Base-by-base conservation (phyloP, 2,797 vertebrate genomes). In the Macroramphosus scolopax region DNA sequence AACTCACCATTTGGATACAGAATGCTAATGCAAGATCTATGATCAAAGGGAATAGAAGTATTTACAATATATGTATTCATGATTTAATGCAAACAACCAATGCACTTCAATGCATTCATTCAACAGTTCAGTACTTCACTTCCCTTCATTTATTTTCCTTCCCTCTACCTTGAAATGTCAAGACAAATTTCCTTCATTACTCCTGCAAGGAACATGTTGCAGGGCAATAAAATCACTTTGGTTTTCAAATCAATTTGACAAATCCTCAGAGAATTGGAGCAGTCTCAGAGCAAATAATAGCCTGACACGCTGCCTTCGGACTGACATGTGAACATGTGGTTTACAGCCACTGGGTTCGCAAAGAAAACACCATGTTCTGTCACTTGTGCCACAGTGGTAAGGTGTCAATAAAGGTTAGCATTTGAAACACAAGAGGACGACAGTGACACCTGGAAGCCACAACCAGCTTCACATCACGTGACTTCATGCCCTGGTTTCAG, bases 221-320 rank as follows among this genome's bases (percentile, higher is more conserved):
- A 32, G 37, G 63, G 75, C 68, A 73, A 31, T 39, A 77, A 72
- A 64, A 32, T 65, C 63, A 46, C 44, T 82, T 84, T 77, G 66
- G 67, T 84, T 85, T 82, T 84, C 56, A 84, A 80, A 90, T 86
- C 86, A 82, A 82, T 85, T 78, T 85, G 85, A 89, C 86, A 89
- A 87, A 85, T 77, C 65, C 70, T 66, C 26, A 2, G 62, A 75
- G 73, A 79, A 77, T 72, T 49, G 61, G 61, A 63, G 70, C 44
- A 75, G 75, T 82, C 76, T 82, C 20, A 56, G 74, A 87, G 77
- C 74, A 63, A 78, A 77, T 75, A 71, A 69, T 75, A 74, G 57
- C 56, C 71, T 78, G 77, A 78, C 82, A 84, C 44, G 49, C 35
- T 8, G 36, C 46, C 71, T 87, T 81, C 81, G 5, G 22, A 52